phyloP scores from a whole-genome alignment of 2,797 vertebrate genomes.

The Gorsachius magnificus region DNA sequence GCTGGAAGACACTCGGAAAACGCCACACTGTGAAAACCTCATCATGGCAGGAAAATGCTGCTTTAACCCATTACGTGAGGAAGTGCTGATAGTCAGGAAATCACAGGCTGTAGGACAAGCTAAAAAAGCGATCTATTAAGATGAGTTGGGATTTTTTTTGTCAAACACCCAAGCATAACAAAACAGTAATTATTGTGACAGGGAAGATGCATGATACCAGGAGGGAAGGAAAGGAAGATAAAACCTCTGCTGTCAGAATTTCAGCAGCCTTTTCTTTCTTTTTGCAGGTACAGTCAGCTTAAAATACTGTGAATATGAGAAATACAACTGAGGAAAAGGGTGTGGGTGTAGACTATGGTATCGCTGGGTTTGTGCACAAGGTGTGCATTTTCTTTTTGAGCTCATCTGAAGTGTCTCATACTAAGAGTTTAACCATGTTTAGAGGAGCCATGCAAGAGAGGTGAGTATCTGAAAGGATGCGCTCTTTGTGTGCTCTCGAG shows the following conservation, averaged over 20 bases:
- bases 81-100: not conserved
- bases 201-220: not conserved
- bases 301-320: not conserved
- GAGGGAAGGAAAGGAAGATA: not conserved
- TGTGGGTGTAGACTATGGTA: not conserved
- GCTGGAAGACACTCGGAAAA: not conserved
- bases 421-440: not conserved
- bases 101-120: not conserved
- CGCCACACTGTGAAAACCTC: conserved; percentile 53
- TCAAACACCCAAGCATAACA: not conserved
- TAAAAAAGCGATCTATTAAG: not conserved
- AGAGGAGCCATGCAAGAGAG: not conserved
- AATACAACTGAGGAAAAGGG: not conserved
- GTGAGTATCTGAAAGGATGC: not conserved
- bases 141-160: not conserved
- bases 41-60: not conserved
- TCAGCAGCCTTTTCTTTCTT: not conserved
- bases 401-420: not conserved
- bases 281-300: not conserved
- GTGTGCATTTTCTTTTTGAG: not conserved
- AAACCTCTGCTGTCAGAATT: not conserved
- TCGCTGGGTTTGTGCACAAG: not conserved
- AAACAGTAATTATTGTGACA: not conserved
- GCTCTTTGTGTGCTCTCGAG: not conserved
- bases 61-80: not conserved